phyloP scores from a whole-genome alignment of 2,797 vertebrate genomes.

The Rhinichthys osculus region DNA sequence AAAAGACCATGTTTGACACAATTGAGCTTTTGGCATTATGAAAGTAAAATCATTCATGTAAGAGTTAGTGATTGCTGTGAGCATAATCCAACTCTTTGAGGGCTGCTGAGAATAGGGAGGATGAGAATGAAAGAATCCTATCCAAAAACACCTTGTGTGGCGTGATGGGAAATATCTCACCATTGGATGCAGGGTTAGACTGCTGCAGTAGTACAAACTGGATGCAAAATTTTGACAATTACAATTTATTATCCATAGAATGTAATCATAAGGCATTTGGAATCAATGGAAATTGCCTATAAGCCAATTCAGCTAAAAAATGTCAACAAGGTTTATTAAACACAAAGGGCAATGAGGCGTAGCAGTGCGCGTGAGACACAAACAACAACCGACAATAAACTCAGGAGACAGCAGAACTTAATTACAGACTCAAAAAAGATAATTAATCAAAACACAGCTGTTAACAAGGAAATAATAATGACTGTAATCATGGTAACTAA shows the following conservation, averaged over 20 bases:
- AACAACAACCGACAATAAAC: no score
- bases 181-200: background rate
- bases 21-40: background rate
- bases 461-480: no score
- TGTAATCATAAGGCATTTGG: background rate
- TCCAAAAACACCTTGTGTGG: slow-evolving; percentile 1
- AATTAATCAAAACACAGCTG: no score
- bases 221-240: background rate
- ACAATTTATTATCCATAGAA: background rate
- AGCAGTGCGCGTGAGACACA: no score
- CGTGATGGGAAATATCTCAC: background rate
- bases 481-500: background rate
- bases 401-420: no score
- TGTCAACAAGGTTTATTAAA: no score
- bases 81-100: background rate
- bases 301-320: no score
- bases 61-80: slow-evolving; percentile 6
- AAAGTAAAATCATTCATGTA: slow-evolving; percentile 18
- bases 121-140: background rate
- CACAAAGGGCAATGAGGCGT: no score
- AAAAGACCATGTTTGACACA: slow-evolving; percentile 3
- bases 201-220: background rate
- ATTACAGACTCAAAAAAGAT: no score
- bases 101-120: background rate
- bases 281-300: no score